A percentile compares a stretch with the other conserved stretches of the same genome.
Evolutionary conservation across 23 tunicate genomes (phyloP).

Genomic region (Corella eumyota): DNA sequence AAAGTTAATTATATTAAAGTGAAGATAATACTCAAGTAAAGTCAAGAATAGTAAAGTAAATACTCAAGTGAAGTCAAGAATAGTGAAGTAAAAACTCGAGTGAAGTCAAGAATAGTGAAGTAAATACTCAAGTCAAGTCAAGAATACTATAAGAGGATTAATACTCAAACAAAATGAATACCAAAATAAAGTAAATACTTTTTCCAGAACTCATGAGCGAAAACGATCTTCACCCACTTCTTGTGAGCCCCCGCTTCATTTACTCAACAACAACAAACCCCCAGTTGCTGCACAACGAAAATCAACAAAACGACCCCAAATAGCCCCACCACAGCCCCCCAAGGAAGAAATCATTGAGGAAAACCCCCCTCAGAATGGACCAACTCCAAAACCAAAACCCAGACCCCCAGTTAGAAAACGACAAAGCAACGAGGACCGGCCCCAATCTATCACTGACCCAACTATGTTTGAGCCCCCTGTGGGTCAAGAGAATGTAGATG

Average conservation of each 20-base stretch:
- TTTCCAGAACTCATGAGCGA: no score
- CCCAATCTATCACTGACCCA: neutral
- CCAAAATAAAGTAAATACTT: no score
- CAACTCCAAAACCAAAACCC: slow-evolving; percentile 14
- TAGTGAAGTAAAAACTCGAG: no score
- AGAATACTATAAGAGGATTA: no score
- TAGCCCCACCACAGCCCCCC: slow-evolving; percentile 66
- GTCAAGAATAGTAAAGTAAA: no score
- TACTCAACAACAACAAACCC: slow-evolving; percentile 15
- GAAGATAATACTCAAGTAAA: no score
- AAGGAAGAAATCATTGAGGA: neutral
- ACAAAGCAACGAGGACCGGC: neutral
- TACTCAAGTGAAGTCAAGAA: no score
- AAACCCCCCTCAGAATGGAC: neutral
- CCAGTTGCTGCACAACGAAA: slow-evolving; percentile 59
- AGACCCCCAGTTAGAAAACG: slow-evolving; percentile 29
- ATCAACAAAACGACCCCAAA: slow-evolving; percentile 38
- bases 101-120: no score
- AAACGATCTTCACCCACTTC: slow-evolving; percentile 1
- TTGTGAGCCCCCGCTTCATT: no score
- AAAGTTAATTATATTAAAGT: no score
- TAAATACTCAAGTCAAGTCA: no score
- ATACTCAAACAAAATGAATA: no score
- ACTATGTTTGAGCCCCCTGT: neutral
- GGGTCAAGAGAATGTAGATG: slow-evolving; percentile 5